Percentiles rank a stretch among this genome's conserved stretches.
Evolutionary conservation across 2,113 vertebrate genomes (phyloP).

Genomic region (Sminthopsis crassicaudata): DNA sequence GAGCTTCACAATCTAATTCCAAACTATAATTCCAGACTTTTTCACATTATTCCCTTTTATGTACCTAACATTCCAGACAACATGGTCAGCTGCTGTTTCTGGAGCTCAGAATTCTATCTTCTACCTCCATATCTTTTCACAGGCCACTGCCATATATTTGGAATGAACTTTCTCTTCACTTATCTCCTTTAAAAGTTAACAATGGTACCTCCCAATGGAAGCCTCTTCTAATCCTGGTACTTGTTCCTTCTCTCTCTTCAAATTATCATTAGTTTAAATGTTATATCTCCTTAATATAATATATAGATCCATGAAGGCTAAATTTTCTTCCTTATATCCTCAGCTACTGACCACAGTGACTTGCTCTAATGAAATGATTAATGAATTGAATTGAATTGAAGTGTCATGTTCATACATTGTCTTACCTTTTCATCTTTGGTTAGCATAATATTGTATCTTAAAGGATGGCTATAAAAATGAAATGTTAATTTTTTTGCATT

Average conservation of each 20-base stretch:
- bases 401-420: background rate
- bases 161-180: background rate
- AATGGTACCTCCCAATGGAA: background rate
- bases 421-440: background rate
- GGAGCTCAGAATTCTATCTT: background rate
- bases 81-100: background rate
- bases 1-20: background rate
- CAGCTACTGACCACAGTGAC: background rate
- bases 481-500: background rate
- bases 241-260: background rate
- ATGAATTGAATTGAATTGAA: background rate
- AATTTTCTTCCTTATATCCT: background rate
- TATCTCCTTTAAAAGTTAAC: background rate
- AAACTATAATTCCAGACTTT: background rate
- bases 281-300: background rate
- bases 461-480: background rate
- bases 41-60: background rate
- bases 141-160: background rate
- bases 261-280: background rate
- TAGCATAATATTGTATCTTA: background rate
- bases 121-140: background rate
- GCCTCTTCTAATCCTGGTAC: background rate
- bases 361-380: background rate
- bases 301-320: background rate
- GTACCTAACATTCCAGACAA: background rate